Evolutionary conservation across 1,140 invertebrate species (phyloP).

Genomic region (Scylla paramamosain): DNA sequence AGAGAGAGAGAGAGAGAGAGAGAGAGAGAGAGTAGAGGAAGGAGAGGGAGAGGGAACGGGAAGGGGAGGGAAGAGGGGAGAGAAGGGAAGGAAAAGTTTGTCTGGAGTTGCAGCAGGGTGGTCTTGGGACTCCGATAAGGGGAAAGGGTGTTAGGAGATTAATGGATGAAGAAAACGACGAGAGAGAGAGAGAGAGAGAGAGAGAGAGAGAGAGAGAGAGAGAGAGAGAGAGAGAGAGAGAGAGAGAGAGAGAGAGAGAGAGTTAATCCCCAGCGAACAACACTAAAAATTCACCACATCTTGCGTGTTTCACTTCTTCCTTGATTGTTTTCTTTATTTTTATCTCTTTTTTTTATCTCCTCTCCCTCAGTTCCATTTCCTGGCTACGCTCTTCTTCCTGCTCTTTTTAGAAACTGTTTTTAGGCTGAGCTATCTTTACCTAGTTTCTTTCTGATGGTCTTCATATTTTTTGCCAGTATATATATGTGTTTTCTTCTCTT

Average conservation of each 20-base stretch:
- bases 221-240: conserved; percentile 37
- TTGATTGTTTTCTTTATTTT: neutral
- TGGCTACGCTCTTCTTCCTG: no score
- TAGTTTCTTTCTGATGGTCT: neutral
- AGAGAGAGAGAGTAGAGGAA: neutral
- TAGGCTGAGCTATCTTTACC: neutral
- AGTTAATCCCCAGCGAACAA: neutral
- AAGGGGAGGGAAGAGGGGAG: neutral
- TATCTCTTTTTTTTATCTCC: no score
- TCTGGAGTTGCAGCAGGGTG: neutral
- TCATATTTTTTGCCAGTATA: neutral
- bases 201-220: conserved; percentile 56
- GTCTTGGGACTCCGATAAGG: neutral
- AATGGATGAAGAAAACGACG: neutral
- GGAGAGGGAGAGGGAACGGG: neutral
- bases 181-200: conserved; percentile 56
- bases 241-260: conserved; percentile 57
- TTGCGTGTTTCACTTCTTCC: neutral
- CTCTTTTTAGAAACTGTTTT: no score
- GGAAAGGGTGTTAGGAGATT: neutral
- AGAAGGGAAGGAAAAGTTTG: neutral
- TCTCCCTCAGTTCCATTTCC: no score
- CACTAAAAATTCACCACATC: neutral
- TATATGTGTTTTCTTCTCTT: neutral
- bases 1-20: neutral